Evolutionary conservation across 1,140 invertebrate species (phyloP).

Genomic region (Solenopsis fugax): DNA sequence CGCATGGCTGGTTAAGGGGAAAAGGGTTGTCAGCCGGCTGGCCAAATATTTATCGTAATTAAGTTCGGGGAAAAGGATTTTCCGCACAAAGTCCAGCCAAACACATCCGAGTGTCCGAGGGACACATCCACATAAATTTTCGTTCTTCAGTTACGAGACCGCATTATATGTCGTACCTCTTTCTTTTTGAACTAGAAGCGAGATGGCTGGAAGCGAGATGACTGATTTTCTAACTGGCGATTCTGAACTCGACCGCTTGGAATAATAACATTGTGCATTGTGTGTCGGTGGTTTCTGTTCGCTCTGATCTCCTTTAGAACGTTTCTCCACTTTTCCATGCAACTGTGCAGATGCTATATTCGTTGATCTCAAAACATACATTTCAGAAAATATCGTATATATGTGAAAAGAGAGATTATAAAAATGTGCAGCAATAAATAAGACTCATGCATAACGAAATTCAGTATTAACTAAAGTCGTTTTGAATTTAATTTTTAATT

Average conservation of each 20-base stretch:
- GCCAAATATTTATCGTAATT: conserved; percentile 87
- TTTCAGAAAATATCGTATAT: not conserved
- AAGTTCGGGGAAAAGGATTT: conserved; percentile 71
- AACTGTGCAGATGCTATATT: not conserved
- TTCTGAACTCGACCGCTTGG: conserved; percentile 73
- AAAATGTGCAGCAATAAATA: not conserved
- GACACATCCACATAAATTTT: conserved; percentile 73
- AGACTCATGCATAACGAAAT: not conserved
- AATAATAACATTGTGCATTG: conserved; percentile 80
- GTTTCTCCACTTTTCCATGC: conserved; percentile 25
- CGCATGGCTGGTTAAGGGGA: conserved; percentile 81
- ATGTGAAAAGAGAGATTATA: not conserved
- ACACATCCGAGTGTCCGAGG: conserved; percentile 47
- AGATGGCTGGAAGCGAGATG: conserved; percentile 18
- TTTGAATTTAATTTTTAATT: not conserved
- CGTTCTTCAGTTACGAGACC: conserved; percentile 49
- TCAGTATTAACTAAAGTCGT: not conserved
- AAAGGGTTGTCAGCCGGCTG: conserved; percentile 85
- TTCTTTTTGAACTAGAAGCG: conserved; percentile 64
- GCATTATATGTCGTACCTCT: conserved; percentile 51
- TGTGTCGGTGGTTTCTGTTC: conserved; percentile 29
- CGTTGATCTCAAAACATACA: not conserved
- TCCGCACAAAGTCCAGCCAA: conserved; percentile 44
- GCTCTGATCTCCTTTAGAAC: conserved; percentile 27
- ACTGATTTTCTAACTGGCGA: conserved; percentile 52